These are phyloP conservation scores for Lontra canadensis DNA, from an alignment of 2,113 vertebrate species.

Conservation along the genomic window DNA sequence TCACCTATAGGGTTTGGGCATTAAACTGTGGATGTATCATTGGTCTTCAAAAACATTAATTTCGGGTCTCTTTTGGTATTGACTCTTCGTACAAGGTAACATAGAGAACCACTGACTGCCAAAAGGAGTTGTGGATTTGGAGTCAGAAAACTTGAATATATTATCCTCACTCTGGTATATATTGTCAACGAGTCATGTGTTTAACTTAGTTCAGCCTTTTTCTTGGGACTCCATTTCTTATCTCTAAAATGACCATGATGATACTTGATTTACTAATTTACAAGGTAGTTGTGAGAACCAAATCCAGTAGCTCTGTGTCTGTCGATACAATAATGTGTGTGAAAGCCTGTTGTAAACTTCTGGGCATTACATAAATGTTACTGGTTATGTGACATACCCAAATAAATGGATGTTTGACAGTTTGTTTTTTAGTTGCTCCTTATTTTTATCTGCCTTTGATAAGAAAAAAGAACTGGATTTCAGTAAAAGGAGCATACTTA, in stretches of 20 bases:
- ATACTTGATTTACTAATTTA: neutral
- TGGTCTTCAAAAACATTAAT: neutral
- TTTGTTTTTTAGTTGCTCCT: neutral
- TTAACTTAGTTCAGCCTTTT: neutral
- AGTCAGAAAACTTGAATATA: neutral
- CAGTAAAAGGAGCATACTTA: neutral
- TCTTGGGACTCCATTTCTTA: neutral
- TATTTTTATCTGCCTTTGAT: neutral
- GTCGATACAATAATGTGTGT: neutral
- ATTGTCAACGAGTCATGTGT: neutral
- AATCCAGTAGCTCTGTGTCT: neutral
- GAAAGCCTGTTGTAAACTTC: slow-evolving; percentile 30
- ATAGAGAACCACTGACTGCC: neutral
- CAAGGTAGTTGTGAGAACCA: slow-evolving; percentile 9
- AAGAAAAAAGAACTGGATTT: neutral
- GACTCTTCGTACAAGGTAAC: neutral
- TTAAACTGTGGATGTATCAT: neutral
- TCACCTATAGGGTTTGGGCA: neutral
- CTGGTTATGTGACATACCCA: neutral
- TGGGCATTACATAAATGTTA: neutral
- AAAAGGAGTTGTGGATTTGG: neutral
- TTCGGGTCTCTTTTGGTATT: neutral
- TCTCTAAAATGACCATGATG: neutral
- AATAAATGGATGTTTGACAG: neutral
- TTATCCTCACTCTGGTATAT: neutral